These are phyloP conservation scores for Fragum fragum DNA, from an alignment of 2,888 invertebrate species.

Conservation along the genomic window DNA sequence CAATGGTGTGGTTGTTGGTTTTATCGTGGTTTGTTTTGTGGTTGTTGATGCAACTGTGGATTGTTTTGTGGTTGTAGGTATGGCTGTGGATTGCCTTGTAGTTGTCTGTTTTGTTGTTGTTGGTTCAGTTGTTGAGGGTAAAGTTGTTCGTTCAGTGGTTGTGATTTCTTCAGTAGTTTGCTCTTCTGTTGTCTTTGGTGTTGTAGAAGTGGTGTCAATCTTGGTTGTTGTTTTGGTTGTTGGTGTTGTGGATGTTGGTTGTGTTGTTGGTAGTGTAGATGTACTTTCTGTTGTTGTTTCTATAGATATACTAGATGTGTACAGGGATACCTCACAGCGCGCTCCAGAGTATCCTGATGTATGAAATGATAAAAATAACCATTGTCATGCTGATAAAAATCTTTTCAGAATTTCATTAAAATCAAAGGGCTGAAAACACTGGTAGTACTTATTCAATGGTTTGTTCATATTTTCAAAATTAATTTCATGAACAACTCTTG, in stretches of 20 bases:
- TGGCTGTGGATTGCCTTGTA: slow-evolving; percentile 1
- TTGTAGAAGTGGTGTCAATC: not conserved
- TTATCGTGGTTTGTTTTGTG: slow-evolving; percentile 21
- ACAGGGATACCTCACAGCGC: slow-evolving; percentile 36
- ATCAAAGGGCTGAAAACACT: too few species aligned
- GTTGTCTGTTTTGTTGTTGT: not conserved
- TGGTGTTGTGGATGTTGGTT: not conserved
- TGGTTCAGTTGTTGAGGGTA: not conserved
- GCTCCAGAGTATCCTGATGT: slow-evolving; percentile 47
- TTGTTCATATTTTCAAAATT: too few species aligned
- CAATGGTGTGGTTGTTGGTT: slow-evolving; percentile 16
- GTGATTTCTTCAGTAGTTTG: slow-evolving; percentile 3
- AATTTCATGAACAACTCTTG: too few species aligned
- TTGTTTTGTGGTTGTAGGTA: slow-evolving; percentile 13
- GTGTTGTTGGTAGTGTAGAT: slow-evolving; percentile 13
- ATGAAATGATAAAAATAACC: not conserved
- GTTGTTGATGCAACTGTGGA: slow-evolving; percentile 23
- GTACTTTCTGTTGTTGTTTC: slow-evolving; percentile 1
- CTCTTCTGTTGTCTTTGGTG: slow-evolving; percentile 7
- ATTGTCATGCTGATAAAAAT: too few species aligned
- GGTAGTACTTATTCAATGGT: too few species aligned
- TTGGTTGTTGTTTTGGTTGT: too few species aligned
- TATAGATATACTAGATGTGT: not conserved
- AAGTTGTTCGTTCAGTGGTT: slow-evolving; percentile 19
- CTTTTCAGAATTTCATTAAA: too few species aligned